Evolutionary conservation across 2,888 invertebrate species (phyloP).

Genomic region (Opisthograptis luteolata): DNA sequence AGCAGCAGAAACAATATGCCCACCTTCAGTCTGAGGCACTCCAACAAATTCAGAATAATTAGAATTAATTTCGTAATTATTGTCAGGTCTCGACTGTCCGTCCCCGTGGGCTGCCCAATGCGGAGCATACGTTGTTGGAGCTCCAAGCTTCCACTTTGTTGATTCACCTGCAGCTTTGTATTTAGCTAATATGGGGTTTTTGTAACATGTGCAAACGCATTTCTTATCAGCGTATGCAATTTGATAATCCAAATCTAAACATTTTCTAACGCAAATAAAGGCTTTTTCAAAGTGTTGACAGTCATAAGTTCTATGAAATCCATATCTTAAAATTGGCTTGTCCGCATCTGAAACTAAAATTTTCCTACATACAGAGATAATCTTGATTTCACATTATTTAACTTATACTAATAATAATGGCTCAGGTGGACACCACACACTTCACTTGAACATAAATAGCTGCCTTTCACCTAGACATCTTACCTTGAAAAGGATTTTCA

Average conservation of each 20-base stretch:
- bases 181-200: conserved; percentile 48
- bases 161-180: conserved; percentile 28
- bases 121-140: conserved; percentile 59
- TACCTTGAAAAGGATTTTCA: conserved; percentile 11
- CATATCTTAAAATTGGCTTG: conserved; percentile 57
- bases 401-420: too few relatives aligned
- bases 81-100: not conserved
- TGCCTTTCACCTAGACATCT: too few relatives aligned
- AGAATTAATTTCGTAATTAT: conserved; percentile 15
- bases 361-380: not conserved
- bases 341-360: conserved; percentile 26
- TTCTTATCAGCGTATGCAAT: conserved; percentile 59
- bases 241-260: conserved; percentile 57
- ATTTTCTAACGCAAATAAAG: conserved; percentile 62
- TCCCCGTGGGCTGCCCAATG: conserved; percentile 48
- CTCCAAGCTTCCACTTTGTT: conserved; percentile 48
- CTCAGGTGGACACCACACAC: too few relatives aligned
- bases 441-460: too few relatives aligned
- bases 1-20: too few relatives aligned
- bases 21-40: not conserved
- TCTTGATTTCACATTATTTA: not conserved
- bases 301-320: conserved; percentile 59
- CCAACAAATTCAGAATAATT: conserved; percentile 11
- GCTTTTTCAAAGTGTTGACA: conserved; percentile 56
- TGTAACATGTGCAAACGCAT: conserved; percentile 61